Evolutionary conservation across 2,888 invertebrate genomes (phyloP).

Genomic region (Neoascia interrupta): DNA sequence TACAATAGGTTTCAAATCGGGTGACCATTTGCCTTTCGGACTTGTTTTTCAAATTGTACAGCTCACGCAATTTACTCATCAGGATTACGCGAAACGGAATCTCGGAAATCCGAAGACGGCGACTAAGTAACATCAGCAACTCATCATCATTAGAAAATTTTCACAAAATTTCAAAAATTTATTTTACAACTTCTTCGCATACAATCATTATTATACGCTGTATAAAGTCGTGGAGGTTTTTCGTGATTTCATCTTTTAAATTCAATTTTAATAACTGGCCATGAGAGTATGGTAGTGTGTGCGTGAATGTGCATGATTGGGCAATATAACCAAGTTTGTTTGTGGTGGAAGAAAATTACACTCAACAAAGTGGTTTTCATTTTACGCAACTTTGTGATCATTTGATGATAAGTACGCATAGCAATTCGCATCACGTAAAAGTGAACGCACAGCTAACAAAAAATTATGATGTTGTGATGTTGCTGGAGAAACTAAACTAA

Average conservation of each 20-base stretch:
- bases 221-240: conserved; percentile 5
- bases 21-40: too few relatives aligned
- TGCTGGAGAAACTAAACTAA: conserved; percentile 32
- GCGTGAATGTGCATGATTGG: conserved; percentile 8
- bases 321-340: conserved; percentile 9
- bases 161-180: conserved; percentile 42
- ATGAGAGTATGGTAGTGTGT: neutral
- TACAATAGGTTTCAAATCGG: conserved; percentile 35
- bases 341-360: conserved; percentile 38
- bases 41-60: conserved; percentile 43
- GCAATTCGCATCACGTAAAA: conserved; percentile 32
- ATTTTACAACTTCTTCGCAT: conserved; percentile 21
- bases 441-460: neutral
- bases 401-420: conserved; percentile 41
- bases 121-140: conserved; percentile 59
- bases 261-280: conserved; percentile 65
- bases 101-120: conserved; percentile 6
- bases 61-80: conserved; percentile 65
- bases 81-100: conserved; percentile 51
- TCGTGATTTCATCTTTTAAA: conserved; percentile 57
- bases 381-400: conserved; percentile 63
- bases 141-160: conserved; percentile 68
- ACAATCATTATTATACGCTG: conserved; percentile 30
- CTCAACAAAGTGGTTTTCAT: conserved; percentile 56
- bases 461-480: conserved; percentile 27